A percentile compares a stretch with the other conserved stretches of the same genome.
These are phyloP conservation scores for Eilema depressum DNA, from an alignment of 2,888 invertebrate genomes.

Conservation along the genomic window DNA sequence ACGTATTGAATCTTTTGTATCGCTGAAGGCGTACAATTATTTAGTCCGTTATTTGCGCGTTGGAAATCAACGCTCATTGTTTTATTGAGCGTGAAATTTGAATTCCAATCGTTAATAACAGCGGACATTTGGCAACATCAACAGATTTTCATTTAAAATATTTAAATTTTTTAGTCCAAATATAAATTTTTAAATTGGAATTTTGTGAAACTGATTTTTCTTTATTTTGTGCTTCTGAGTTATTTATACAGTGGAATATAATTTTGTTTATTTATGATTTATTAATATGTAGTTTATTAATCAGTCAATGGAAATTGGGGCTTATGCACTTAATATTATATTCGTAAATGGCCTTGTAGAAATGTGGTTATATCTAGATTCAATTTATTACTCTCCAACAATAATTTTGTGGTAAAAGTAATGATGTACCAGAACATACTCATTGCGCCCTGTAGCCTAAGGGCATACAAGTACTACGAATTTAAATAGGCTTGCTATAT, in stretches of 20 bases:
- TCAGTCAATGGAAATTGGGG: too few relatives aligned
- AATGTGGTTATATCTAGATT: background rate
- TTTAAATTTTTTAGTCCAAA: background rate
- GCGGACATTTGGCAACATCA: background rate
- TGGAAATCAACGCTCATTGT: too few relatives aligned
- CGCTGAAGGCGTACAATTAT: background rate
- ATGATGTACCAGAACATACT: background rate
- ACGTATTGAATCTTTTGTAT: too few relatives aligned
- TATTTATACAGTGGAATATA: background rate
- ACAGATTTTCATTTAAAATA: background rate
- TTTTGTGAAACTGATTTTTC: background rate
- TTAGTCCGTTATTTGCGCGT: background rate
- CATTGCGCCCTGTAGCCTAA: too few relatives aligned
- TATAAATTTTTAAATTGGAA: background rate
- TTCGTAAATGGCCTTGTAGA: too few relatives aligned
- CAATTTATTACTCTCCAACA: background rate
- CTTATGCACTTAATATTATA: background rate
- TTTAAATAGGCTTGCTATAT: too few relatives aligned
- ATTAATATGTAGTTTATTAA: too few relatives aligned
- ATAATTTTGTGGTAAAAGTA: background rate
- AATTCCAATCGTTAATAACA: background rate
- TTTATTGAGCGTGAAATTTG: too few relatives aligned
- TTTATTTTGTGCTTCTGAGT: background rate
- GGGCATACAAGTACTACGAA: too few relatives aligned
- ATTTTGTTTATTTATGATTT: background rate